Conservation (phyloP, 2,113 vertebrate genomes). For the Alexandromys fortis region DNA sequence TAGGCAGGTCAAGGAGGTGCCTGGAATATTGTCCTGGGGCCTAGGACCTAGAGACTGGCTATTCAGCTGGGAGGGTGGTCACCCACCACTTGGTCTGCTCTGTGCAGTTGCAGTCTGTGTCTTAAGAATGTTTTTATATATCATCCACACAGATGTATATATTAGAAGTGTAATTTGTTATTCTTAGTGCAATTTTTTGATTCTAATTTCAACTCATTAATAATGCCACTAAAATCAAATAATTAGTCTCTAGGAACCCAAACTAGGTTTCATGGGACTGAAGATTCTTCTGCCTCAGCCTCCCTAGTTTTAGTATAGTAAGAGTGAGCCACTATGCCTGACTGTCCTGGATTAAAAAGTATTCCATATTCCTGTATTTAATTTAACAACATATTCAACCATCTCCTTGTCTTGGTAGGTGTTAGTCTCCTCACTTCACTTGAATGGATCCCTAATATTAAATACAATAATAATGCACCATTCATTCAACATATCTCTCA, state of each 20-base stretch:
- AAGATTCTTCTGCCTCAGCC: neutral
- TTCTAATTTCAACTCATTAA: neutral
- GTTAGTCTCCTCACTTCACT: neutral
- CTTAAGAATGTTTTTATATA: neutral
- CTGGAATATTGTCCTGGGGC: no score
- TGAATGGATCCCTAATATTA: neutral
- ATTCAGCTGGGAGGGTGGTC: no score
- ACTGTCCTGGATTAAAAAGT: neutral
- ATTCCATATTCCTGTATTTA: neutral
- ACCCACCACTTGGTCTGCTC: no score
- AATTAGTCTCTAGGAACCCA: neutral
- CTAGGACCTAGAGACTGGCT: no score
- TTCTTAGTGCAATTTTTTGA: neutral
- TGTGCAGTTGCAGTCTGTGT: no score
- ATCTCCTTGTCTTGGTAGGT: neutral
- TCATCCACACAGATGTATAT: neutral
- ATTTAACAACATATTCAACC: neutral
- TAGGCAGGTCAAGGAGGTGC: no score
- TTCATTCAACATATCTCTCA: slow-evolving; percentile 21
- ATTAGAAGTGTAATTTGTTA: neutral
- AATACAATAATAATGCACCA: neutral
- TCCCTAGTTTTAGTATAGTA: neutral
- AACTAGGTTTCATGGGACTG: neutral
- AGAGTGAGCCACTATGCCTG: no score
- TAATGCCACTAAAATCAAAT: slow-evolving; percentile 30